Base-by-base conservation (phyloP, 2,888 invertebrate species). In the Ptychoptera contaminata region DNA sequence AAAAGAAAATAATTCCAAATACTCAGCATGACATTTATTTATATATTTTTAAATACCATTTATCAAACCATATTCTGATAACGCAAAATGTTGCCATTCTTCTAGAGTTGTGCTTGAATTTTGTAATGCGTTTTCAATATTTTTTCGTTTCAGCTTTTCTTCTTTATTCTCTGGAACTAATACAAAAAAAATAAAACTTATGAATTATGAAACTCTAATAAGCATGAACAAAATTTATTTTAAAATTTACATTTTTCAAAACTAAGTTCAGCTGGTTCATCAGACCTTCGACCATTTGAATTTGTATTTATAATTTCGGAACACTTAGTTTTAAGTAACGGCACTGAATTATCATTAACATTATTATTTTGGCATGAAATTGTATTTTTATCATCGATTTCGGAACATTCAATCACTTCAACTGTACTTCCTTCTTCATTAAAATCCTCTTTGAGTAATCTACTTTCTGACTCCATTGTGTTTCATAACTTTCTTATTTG, bases 11-110 rank as follows among this genome's bases (percentile, higher is more conserved):
- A 43, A 29, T 14, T 39, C 6, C 12, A 12, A 46, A 15, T 30
- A 38, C 42, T 37, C 32, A 16, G 12, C n/a, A n/a, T n/a, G n/a
- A n/a, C n/a, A n/a, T 11, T 36, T 36, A 37, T 34, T 15, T 7
- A 30, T n/a, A 37, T 11, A 16, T 29, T 52, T 50, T 51, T n/a
- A 5, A 23, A 23, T 58, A 79, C 79, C 79, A 61, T 72, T 74
- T 40, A 83, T 76, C 50, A 84, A 65, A 11, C 83, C 83, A 54
- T 73, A 75, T 57, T 74, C 73, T 41, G 74, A 72, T 37, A 69
- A 68, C 1, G 83, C 82, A 52, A 79, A 70, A 48, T 62, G 54
- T 55, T 70, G 70, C 75, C 78, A 77, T 50, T 69, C 65, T 51
- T 73, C 68, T 48, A 76, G 55, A 45, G 68, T 62, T 14, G 67